A percentile compares a stretch with the other conserved stretches of the same genome.
phyloP scores from a whole-genome alignment of 2,888 invertebrate species.

The Seira musarum region DNA sequence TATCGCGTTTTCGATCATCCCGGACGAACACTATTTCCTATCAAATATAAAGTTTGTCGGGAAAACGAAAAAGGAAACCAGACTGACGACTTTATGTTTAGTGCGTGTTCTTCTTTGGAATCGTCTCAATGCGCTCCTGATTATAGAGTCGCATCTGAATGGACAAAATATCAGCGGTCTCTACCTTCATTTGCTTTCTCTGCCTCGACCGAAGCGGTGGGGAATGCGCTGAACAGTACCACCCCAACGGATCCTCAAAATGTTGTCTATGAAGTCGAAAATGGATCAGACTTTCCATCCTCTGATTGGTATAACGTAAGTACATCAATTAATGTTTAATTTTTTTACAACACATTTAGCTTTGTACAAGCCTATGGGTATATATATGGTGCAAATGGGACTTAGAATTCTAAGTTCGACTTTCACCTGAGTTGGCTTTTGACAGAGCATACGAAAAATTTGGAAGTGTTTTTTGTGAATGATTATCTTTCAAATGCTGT shows the following conservation, averaged over 20 bases:
- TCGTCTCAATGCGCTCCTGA: slow-evolving; percentile 13
- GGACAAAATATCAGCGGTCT: slow-evolving; percentile 33
- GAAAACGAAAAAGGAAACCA: slow-evolving; percentile 69
- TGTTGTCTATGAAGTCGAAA: slow-evolving; percentile 55
- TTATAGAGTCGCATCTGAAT: slow-evolving; percentile 42
- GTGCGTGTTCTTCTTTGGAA: slow-evolving; percentile 16
- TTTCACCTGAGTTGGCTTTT: not conserved
- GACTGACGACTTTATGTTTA: slow-evolving; percentile 61
- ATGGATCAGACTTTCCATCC: slow-evolving; percentile 32
- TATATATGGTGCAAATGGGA: slow-evolving; percentile 49
- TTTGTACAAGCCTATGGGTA: slow-evolving; percentile 9
- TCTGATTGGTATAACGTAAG: slow-evolving; percentile 62
- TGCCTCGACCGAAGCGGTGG: slow-evolving; percentile 22
- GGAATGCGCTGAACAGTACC: slow-evolving; percentile 18
- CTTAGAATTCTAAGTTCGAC: slow-evolving; percentile 14
- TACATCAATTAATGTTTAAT: slow-evolving; percentile 12
- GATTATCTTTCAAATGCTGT: not conserved
- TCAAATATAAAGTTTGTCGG: slow-evolving; percentile 64
- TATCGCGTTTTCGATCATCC: slow-evolving; percentile 61
- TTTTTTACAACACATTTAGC: slow-evolving; percentile 91
- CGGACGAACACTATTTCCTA: slow-evolving; percentile 62
- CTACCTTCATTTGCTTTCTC: slow-evolving; percentile 46
- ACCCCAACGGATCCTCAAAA: slow-evolving; percentile 49
- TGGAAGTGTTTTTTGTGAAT: not conserved
- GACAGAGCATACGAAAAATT: too few relatives aligned